phyloP scores from a whole-genome alignment of 1,140 invertebrate genomes.

The Scaptodrosophila lebanonensis region DNA sequence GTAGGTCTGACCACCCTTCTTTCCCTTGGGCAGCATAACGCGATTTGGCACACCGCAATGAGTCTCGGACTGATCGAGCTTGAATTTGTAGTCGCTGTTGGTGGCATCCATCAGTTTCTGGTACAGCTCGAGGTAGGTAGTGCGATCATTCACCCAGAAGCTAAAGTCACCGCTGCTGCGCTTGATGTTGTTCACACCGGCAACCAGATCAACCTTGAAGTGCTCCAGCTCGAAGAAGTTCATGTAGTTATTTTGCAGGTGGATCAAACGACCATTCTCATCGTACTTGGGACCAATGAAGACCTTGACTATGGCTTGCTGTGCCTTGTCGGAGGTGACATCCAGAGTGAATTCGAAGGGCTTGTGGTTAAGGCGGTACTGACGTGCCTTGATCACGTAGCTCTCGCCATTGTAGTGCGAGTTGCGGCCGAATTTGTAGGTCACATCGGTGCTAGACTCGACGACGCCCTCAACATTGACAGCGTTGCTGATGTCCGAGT shows the following conservation, averaged over 20 bases:
- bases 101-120: slow-evolving; percentile 70
- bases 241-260: slow-evolving; percentile 65
- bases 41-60: slow-evolving; percentile 81
- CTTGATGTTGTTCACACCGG: slow-evolving; percentile 60
- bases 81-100: slow-evolving; percentile 78
- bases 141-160: slow-evolving; percentile 67
- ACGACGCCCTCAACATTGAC: slow-evolving; percentile 76
- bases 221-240: slow-evolving; percentile 76
- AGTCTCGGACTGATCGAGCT: slow-evolving; percentile 78
- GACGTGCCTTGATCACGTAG: slow-evolving; percentile 79
- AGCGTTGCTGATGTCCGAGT: slow-evolving; percentile 83
- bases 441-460: slow-evolving; percentile 66
- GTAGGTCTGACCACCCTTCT: slow-evolving; percentile 81
- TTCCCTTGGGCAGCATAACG: slow-evolving; percentile 83
- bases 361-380: slow-evolving; percentile 82
- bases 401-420: slow-evolving; percentile 81
- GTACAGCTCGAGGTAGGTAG: slow-evolving; percentile 69
- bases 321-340: slow-evolving; percentile 78
- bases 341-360: slow-evolving; percentile 81
- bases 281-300: slow-evolving; percentile 81
- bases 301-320: slow-evolving; percentile 79
- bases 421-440: slow-evolving; percentile 79
- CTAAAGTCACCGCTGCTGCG: slow-evolving; percentile 63
- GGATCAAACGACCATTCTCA: slow-evolving; percentile 74
- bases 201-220: slow-evolving; percentile 61